These are phyloP conservation scores for Pachliopta kotzebuea DNA, from an alignment of 2,888 invertebrate species.

Conservation along the genomic window DNA sequence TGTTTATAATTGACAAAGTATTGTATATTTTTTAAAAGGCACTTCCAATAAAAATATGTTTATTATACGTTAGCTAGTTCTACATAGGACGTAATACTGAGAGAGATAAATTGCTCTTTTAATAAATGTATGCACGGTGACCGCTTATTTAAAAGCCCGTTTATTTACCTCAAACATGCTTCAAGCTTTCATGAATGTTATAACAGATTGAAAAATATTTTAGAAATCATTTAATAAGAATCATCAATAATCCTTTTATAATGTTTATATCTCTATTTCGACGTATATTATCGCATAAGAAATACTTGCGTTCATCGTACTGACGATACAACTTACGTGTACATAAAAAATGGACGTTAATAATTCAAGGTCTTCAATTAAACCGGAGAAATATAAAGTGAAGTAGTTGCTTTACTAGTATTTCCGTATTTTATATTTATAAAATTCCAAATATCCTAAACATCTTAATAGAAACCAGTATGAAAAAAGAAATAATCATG, in stretches of 20 bases:
- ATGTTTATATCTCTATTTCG: too few species aligned
- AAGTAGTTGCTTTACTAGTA: too few species aligned
- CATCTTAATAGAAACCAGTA: background rate
- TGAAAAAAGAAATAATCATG: background rate
- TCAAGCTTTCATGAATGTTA: background rate
- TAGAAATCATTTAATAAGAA: too few species aligned
- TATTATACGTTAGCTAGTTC: background rate
- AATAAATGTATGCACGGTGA: background rate
- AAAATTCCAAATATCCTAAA: background rate
- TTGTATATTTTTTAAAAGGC: background rate
- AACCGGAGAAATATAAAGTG: too few species aligned
- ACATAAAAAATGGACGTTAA: too few species aligned
- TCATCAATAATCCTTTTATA: too few species aligned
- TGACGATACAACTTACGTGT: too few species aligned
- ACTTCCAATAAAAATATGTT: background rate
- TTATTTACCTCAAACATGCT: background rate
- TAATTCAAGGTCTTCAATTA: too few species aligned
- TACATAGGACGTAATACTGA: background rate
- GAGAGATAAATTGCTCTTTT: constrained; percentile 1
- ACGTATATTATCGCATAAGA: too few species aligned
- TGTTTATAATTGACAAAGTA: too few species aligned
- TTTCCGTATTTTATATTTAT: too few species aligned
- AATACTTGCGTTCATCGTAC: too few species aligned
- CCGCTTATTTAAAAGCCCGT: background rate
- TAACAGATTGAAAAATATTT: background rate